Base-by-base conservation (phyloP, 2,888 invertebrate species). In the Torymus aiolomorphi region DNA sequence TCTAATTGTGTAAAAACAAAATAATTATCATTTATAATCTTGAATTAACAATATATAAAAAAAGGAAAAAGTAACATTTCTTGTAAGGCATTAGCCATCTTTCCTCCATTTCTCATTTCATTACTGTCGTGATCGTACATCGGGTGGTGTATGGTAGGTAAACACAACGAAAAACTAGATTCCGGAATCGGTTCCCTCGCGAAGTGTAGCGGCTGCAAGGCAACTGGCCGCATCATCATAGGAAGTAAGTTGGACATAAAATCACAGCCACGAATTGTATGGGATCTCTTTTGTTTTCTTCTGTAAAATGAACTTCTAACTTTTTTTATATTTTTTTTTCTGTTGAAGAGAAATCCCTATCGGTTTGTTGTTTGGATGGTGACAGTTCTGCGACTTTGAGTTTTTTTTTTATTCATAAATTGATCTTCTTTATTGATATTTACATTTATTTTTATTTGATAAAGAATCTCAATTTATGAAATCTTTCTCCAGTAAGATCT, bases 151-250 rank as follows among this genome's bases (percentile, higher is more conserved):
- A 89, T 89, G 89, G 88, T 89, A 89, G 89, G 89, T 89, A 89
- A 89, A 88, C 86, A 88, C 88, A 88, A 88, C 86, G 88, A 88
- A 87, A 89, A 89, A 88, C 88, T 89, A 87, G 87, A 88, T 88
- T 88, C 89, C 85, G 88, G 89, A 88, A 87, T 88, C 88, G 88
- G 88, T 89, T 89, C 89, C 86, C 89, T 89, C 87, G 89, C 89
- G 85, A 89, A 89, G 88, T 89, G 89, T 88, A 86, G 87, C 85
- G 87, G 87, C 88, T 89, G 89, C 89, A 89, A 89, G 88, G 89
- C 89, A 83, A 89, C 89, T 85, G 89, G 89, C 87, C 89, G 89
- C 84, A 89, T 89, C 89, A 88, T 88, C 88, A 88, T 89, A 88
- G 89, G 89, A 89, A 89, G 89, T 89, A 89, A 89, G 89, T 89